These are phyloP conservation scores for Drosophila differens DNA, from an alignment of 2,888 invertebrate genomes.

Conservation along the genomic window DNA sequence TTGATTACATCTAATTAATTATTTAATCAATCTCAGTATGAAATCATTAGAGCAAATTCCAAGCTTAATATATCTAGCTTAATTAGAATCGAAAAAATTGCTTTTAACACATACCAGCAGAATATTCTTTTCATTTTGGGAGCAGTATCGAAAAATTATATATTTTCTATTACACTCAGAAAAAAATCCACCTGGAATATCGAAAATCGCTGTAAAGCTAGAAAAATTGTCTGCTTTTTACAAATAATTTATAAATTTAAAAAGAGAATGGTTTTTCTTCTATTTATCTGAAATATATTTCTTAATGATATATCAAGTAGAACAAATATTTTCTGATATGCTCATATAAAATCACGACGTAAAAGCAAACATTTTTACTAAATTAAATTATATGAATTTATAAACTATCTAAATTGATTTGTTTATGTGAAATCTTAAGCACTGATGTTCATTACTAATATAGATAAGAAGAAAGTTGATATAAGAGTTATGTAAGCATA, in stretches of 20 bases:
- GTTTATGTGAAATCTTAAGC: background rate
- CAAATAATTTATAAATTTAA: background rate
- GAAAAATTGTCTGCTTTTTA: background rate
- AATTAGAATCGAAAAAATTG: background rate
- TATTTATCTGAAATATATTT: background rate
- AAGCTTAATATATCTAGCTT: background rate
- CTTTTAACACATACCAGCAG: background rate
- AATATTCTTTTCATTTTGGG: background rate
- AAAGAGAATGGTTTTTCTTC: background rate
- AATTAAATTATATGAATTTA: background rate
- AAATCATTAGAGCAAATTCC: background rate
- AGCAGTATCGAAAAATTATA: background rate
- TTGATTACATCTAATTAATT: background rate
- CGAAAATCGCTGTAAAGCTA: background rate
- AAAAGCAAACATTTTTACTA: background rate
- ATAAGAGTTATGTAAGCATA: background rate
- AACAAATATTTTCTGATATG: background rate
- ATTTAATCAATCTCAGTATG: background rate
- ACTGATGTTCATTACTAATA: background rate
- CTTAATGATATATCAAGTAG: background rate
- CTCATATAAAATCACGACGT: fast-evolving
- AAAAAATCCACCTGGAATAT: background rate
- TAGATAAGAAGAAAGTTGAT: background rate
- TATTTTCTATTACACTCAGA: conserved; percentile 6
- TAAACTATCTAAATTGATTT: background rate